Percentiles rank a stretch among this genome's conserved stretches.
phyloP scores from a whole-genome alignment of 2,888 invertebrate species.

The Aphidoletes aphidimyza region DNA sequence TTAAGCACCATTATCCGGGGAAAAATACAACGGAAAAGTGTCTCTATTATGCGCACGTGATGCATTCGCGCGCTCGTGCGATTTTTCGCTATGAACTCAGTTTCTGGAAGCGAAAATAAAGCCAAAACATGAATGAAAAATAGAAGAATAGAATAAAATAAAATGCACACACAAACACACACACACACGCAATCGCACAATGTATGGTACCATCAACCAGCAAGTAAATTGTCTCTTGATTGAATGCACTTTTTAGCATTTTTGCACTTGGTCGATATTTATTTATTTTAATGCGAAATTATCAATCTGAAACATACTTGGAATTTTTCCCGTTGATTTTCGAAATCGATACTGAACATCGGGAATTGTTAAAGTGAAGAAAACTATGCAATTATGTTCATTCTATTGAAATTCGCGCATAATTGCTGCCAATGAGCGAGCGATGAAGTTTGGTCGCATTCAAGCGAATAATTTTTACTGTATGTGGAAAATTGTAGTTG shows the following conservation, averaged over 20 bases:
- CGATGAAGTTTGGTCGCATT: background rate
- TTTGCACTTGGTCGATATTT: background rate
- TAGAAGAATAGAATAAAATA: no score
- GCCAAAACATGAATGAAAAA: slow-evolving; percentile 7
- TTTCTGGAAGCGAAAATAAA: background rate
- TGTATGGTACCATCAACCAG: background rate
- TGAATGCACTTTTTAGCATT: background rate
- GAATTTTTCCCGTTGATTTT: slow-evolving; percentile 33
- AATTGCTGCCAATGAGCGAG: background rate
- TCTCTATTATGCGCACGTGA: slow-evolving; percentile 49
- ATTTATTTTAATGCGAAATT: slow-evolving; percentile 12
- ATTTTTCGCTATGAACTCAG: background rate
- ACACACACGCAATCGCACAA: background rate
- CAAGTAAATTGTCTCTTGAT: slow-evolving; percentile 21
- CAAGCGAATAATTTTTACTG: background rate
- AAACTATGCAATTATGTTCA: background rate
- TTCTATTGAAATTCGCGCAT: background rate
- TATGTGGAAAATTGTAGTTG: background rate
- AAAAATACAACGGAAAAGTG: slow-evolving; percentile 41
- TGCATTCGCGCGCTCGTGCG: slow-evolving; percentile 1
- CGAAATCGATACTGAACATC: slow-evolving; percentile 39
- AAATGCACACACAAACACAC: no score
- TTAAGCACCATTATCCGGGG: slow-evolving; percentile 41
- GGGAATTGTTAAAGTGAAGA: background rate
- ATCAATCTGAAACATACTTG: slow-evolving; percentile 24